phyloP scores from a whole-genome alignment of 2,797 vertebrate species.

The Pithecia hirsuta region DNA sequence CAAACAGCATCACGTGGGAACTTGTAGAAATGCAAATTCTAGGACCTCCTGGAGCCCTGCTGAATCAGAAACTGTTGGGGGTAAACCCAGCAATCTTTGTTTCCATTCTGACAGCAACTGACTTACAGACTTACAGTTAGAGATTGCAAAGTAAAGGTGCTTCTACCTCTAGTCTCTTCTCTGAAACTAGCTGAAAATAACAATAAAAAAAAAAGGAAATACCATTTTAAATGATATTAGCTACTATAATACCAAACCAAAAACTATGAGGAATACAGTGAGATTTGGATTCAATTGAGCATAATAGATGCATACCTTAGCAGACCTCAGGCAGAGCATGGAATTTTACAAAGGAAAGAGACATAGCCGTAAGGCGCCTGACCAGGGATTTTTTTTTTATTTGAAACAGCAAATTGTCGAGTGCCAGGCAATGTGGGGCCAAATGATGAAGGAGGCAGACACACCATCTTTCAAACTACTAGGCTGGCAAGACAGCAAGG shows the following conservation, averaged over 20 bases:
- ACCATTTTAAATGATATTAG: slow-evolving; percentile 45
- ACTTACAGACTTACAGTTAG: neutral
- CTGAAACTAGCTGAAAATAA: slow-evolving; percentile 1
- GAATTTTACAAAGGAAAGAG: slow-evolving; percentile 59
- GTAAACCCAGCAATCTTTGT: neutral
- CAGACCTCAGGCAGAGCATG: slow-evolving; percentile 52
- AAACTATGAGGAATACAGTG: slow-evolving; percentile 37
- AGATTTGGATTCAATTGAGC: slow-evolving; percentile 61
- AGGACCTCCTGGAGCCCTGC: neutral
- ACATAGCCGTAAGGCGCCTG: slow-evolving; percentile 16
- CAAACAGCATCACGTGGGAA: neutral
- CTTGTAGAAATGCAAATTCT: neutral
- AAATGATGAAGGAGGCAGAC: neutral
- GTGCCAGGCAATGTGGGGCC: neutral
- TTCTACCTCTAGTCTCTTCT: neutral
- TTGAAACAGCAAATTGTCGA: slow-evolving; percentile 34
- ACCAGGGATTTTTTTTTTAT: slow-evolving; percentile 40
- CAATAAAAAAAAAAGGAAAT: slow-evolving; percentile 2
- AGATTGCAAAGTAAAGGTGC: neutral
- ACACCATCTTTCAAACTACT: neutral
- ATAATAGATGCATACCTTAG: slow-evolving; percentile 65
- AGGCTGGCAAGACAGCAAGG: neutral
- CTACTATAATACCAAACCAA: neutral
- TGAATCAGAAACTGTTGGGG: neutral
- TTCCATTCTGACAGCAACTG: neutral